A percentile compares a stretch with the other conserved stretches of the same genome.
Evolutionary conservation across 2,113 vertebrate genomes (phyloP).

Genomic region (Tachysurus vachellii): DNA sequence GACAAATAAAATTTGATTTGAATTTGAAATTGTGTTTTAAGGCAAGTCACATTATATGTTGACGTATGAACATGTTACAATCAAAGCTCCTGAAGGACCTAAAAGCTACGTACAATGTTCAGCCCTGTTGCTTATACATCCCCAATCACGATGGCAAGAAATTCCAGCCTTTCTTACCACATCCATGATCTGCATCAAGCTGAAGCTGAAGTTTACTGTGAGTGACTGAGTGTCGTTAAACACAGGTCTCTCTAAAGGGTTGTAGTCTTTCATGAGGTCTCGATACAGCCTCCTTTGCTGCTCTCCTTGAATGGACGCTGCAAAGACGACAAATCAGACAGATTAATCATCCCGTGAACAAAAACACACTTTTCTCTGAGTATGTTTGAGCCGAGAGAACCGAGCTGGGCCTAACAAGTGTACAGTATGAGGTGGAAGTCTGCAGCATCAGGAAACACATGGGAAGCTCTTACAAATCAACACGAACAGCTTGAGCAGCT

Average conservation of each 20-base stretch:
- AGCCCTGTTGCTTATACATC: not conserved
- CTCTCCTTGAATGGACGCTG: slow-evolving; percentile 88
- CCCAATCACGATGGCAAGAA: not conserved
- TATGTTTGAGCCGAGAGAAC: not conserved
- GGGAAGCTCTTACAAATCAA: slow-evolving; percentile 40
- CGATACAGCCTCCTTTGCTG: slow-evolving; percentile 84
- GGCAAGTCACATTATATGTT: not conserved
- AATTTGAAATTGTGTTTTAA: not conserved
- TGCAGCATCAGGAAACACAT: not conserved
- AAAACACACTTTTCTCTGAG: not conserved
- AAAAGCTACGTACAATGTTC: not conserved
- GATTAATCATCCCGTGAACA: not conserved
- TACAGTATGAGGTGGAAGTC: not conserved
- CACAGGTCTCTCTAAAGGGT: slow-evolving; percentile 85
- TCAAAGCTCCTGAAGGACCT: not conserved
- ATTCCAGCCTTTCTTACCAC: slow-evolving; percentile 76
- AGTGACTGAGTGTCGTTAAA: slow-evolving; percentile 86
- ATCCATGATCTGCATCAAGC: slow-evolving; percentile 94
- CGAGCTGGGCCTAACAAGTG: not conserved
- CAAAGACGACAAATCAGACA: slow-evolving; percentile 9
- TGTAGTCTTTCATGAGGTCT: slow-evolving; percentile 83
- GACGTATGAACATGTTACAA: not conserved
- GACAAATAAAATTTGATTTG: too few species aligned
- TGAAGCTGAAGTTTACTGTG: slow-evolving; percentile 85
- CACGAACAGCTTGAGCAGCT: slow-evolving; percentile 25